phyloP scores from a whole-genome alignment of 1,140 invertebrate species.

The Apis mellifera region Amel_HAv3.1 CM009935.2:7233001-7233500 shows the following conservation, averaged over 20 bases:
- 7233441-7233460: not conserved
- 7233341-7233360: too few relatives aligned
- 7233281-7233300: too few relatives aligned
- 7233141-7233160: constrained; percentile 1
- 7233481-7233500: not conserved
- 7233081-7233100: constrained; percentile 78
- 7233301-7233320: not conserved
- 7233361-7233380: too few relatives aligned
- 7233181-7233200: too few relatives aligned
- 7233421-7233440: not conserved
- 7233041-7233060: constrained; percentile 78
- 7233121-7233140: constrained; percentile 78
- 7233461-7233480: not conserved
- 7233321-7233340: not conserved
- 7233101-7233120: constrained; percentile 78
- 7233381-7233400: not conserved
- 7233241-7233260: too few relatives aligned
- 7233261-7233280: too few relatives aligned
- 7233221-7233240: too few relatives aligned
- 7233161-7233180: not conserved
- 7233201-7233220: too few relatives aligned
- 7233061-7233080: constrained; percentile 80
- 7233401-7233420: not conserved
- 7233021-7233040: constrained; percentile 78
- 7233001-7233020: constrained; percentile 77